Base-by-base conservation (phyloP, 2,888 invertebrate species). In the Venustoraphidia nigricollis region DNA sequence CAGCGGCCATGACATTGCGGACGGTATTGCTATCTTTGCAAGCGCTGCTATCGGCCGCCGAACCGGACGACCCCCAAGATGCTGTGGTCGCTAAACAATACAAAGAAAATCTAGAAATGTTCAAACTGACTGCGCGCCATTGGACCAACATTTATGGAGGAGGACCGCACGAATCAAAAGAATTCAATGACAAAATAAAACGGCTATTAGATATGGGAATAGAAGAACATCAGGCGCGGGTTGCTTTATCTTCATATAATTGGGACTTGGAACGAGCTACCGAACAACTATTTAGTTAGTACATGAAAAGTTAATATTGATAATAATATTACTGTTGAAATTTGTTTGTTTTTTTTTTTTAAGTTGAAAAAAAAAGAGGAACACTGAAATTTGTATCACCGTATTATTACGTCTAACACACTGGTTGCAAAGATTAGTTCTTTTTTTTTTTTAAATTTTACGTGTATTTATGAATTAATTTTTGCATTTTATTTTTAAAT, bases 31-130 rank as follows among this genome's bases (percentile, higher is more conserved):
- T 98, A 34, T 96, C 96, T 2, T 74, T 98, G 55, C 98, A 98
- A 77, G 96, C 96, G 0, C 69, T 98, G 52, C 69, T 98, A 53
- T 84, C 92, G 14, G 88, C 92, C 1, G 90, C 92, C 4, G 92
- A 91, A 62, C 91, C 92, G 4, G 90, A 91, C 67, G 92, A 93
- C 69, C 93, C 93, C 2, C 92, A 92, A 64, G 91, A 96, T 68
- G 95, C 94, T 0, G 93, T 98, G 0, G 98, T 99, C 17, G 98
- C 98, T 34, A 88, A 86, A 65, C 98, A 98, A 67, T 98, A 83
- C 69, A 91, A 91, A 72, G 90, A 91, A 58, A 81, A 88, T 62
- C 78, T 79, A 51, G 79, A 83, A 54, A 79, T 96, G 65, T 98
- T 94, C 68, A 75, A 79, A 57, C 70, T 82, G 60, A 99, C 98